Base-by-base conservation (phyloP, 53 echinoderm and acorn worm species). In the Luidia sarsii region DNA sequence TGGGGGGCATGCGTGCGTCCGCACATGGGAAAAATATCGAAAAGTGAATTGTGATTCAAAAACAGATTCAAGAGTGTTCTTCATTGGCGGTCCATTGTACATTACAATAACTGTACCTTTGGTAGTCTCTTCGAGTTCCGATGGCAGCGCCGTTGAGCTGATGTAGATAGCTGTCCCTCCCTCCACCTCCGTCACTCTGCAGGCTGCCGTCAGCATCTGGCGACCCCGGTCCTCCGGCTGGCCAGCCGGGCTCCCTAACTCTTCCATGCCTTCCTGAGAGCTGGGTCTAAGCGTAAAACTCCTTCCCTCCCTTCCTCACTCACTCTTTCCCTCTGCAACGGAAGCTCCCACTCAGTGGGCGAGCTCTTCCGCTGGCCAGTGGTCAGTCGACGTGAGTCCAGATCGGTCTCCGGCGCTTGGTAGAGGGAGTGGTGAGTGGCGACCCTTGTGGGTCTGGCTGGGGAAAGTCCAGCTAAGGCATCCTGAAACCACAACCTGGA, bases 81-180 rank as follows among this genome's bases (percentile, higher is more conserved):
- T n/a, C n/a, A n/a, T n/a, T n/a, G n/a, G n/a, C n/a, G n/a, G n/a
- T n/a, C n/a, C n/a, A n/a, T n/a, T n/a, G n/a, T n/a, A 27, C 18
- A 56, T n/a, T n/a, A 23, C 28, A 11, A 22, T 31, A 27, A 28
- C 50, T 35, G 7, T 35, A 72, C 72, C 72, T 72, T 72, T 72
- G 23, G 20, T 52, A 33, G 19, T 14, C 10, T 35, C 72, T 20
- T 55, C 30, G 30, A 30, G 29, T 10, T 15, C 71, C 35, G 7
- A 23, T 38, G 19, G 35, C 1, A 10, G n/a, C 33, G 22, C n/a
- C 8, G 51, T 56, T 8, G 72, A 72, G 19, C 54, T 72, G 57
- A 72, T 72, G 55, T 54, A 72, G 37, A 72, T 57, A 72, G 72
- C 72, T 72, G 72, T 72, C 20, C 72, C 72, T 30, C 33, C 72